phyloP scores from a whole-genome alignment of 1,140 invertebrate species.

The Whitmania pigra region DNA sequence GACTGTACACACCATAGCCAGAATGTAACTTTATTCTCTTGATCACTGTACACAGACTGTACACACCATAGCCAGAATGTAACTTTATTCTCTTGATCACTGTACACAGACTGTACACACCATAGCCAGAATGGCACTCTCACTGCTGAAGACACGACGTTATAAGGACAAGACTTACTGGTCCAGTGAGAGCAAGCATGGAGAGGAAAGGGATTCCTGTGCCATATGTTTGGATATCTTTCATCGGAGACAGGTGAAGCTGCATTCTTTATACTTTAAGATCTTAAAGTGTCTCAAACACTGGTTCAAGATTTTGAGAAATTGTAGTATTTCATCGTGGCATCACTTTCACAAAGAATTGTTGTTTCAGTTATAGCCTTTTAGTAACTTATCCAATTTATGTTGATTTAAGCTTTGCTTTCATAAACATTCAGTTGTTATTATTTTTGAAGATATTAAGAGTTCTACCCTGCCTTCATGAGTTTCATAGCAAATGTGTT shows the following conservation, averaged over 20 bases:
- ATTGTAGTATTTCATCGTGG: background rate
- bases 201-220: conserved; percentile 31
- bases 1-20: conserved; percentile 32
- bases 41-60: conserved; percentile 27
- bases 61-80: too few relatives aligned
- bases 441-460: conserved; percentile 31
- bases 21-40: background rate
- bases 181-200: conserved; percentile 11
- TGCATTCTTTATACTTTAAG: background rate
- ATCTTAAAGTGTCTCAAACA: background rate
- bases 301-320: background rate
- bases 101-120: conserved; percentile 30
- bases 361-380: background rate
- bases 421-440: background rate
- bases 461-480: conserved; percentile 36
- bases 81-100: background rate
- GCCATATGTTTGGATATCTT: conserved; percentile 38
- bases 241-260: conserved; percentile 33
- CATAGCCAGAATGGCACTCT: conserved; percentile 32
- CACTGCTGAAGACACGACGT: conserved; percentile 33
- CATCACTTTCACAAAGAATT: background rate
- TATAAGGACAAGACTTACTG: conserved; percentile 25
- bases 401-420: background rate
- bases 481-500: conserved; percentile 76
- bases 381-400: background rate